Evolutionary conservation across 35 echinoderm and acorn worm genomes (phyloP).

Genomic region (Lytechinus variegatus): DNA sequence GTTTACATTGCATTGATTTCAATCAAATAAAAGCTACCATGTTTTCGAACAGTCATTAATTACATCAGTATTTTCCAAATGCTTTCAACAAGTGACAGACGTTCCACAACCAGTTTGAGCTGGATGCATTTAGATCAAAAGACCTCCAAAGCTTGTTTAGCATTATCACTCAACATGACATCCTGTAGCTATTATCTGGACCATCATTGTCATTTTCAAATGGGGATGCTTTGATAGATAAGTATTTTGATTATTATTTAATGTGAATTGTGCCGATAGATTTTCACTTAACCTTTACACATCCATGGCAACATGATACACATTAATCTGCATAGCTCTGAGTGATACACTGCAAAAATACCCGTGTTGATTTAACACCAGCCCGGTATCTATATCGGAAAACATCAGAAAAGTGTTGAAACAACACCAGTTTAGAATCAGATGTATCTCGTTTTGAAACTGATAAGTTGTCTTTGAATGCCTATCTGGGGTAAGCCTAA

Average conservation of each 20-base stretch:
- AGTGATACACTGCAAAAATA: too few relatives aligned
- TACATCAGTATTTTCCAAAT: background rate
- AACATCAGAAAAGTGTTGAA: too few relatives aligned
- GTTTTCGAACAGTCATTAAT: background rate
- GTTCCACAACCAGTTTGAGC: background rate
- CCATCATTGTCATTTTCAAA: background rate
- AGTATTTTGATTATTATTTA: background rate
- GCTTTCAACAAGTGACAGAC: background rate
- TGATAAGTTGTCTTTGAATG: too few relatives aligned
- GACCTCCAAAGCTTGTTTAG: background rate
- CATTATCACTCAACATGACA: background rate
- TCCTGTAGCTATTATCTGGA: background rate
- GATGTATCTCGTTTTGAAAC: too few relatives aligned
- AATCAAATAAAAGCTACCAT: background rate
- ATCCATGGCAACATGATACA: background rate
- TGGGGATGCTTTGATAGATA: background rate
- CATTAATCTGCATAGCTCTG: too few relatives aligned
- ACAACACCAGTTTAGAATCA: too few relatives aligned
- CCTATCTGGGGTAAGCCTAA: too few relatives aligned
- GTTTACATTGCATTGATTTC: background rate
- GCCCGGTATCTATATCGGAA: too few relatives aligned
- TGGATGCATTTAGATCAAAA: background rate
- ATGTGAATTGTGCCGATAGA: too few relatives aligned
- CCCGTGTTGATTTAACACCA: too few relatives aligned
- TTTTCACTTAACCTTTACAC: background rate